These are phyloP conservation scores for Philantomba maxwellii DNA, from an alignment of 2,113 vertebrate species.

Conservation along the genomic window DNA sequence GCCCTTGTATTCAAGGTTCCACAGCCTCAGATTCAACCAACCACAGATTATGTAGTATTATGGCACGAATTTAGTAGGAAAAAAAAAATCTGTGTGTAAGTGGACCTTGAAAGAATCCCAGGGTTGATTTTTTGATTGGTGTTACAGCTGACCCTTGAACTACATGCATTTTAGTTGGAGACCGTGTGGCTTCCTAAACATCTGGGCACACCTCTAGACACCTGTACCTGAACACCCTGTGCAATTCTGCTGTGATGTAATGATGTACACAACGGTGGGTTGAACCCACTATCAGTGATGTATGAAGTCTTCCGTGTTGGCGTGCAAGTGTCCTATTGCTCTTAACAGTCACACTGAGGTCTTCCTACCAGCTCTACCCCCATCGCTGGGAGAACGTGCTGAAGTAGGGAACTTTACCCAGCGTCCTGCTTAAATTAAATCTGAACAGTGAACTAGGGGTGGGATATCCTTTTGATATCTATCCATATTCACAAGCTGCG, in stretches of 20 bases:
- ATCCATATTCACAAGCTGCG: background rate
- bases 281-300: background rate
- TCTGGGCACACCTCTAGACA: background rate
- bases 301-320: background rate
- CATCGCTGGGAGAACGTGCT: background rate
- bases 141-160: background rate
- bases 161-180: background rate
- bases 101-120: background rate
- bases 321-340: background rate
- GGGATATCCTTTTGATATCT: background rate
- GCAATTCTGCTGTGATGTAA: accelerated
- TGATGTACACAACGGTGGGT: background rate
- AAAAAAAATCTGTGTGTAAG: background rate
- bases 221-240: background rate
- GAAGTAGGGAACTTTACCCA: too few species aligned
- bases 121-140: background rate
- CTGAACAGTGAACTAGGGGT: background rate
- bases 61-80: background rate
- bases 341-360: background rate
- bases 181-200: accelerated
- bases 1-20: background rate
- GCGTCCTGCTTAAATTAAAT: background rate
- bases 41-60: background rate
- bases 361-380: background rate
- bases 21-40: background rate